Base-by-base conservation (phyloP, 2,797 vertebrate genomes). In the Sebastes variabilis region DNA sequence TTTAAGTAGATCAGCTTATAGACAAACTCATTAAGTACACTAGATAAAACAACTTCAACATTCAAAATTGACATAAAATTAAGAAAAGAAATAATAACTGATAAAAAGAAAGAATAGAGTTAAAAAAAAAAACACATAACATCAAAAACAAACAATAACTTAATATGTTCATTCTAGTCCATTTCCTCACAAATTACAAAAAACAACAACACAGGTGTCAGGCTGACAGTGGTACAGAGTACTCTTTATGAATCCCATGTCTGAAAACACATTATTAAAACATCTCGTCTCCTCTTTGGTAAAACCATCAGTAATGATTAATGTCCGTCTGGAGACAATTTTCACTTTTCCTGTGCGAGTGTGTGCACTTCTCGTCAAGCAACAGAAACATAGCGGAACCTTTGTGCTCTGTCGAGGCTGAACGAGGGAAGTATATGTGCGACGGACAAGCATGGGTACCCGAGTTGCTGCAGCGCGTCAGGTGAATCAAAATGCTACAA, bases 401-500 rank as follows among this genome's bases (percentile, higher is more conserved):
- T 42, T 88, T 83, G 34, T 30, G 0, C 2, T 25, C 2, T 2
- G 8, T 20, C 24, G 0, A 27, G 7, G 6, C 36, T 54, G 2
- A 14, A 3, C 5, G 7, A 78, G 82, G 91, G 91, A 84, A 18
- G 1, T 74, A 60, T 75, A 81, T 90, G 4, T 5, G 5, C 16
- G 86, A 79, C 84, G 95, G 87, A 94, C 92, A 62, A 87, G 36
- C 58, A 95, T 95, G 95, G 84, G 77, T 1, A 46, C 68, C 11
- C 25, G 60, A 14, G 18, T 73, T 5, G 72, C 75, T 24, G 27
- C 38, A 16, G 38, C 64, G 6, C 27, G 36, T 29, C 87, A 66
- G 93, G 95, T 96, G n/a, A 88, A 65, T 34, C 3, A 13, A 4
- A 60, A 69, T 6, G 8, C 2, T 1, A 1, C 1, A 10, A 49